These are phyloP conservation scores for Calcarius lapponicus DNA, from an alignment of 2,797 vertebrate genomes.

Conservation along the genomic window DNA sequence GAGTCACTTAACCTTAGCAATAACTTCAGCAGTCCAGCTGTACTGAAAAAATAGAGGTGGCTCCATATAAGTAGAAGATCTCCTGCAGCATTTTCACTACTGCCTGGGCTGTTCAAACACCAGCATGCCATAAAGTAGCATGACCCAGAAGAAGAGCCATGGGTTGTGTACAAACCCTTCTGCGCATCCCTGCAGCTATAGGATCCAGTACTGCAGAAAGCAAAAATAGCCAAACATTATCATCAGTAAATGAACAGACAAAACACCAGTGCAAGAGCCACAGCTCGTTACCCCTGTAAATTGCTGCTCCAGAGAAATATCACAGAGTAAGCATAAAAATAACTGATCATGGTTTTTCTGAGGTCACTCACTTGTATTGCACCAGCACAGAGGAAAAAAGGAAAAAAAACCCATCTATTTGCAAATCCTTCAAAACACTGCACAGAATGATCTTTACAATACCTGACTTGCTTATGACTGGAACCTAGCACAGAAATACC, in stretches of 20 bases:
- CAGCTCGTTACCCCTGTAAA: neutral
- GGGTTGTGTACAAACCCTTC: neutral
- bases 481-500: neutral
- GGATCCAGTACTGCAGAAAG: neutral
- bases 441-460: neutral
- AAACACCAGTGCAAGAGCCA: neutral
- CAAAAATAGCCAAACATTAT: neutral
- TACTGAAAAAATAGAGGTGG: neutral
- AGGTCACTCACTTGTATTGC: neutral
- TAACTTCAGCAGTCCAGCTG: neutral
- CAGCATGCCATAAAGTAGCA: neutral
- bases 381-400: neutral
- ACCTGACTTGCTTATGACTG: neutral
- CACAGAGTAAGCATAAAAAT: slow-evolving; percentile 1
- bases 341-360: neutral
- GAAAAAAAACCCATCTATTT: neutral
- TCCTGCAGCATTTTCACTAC: neutral
- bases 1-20: neutral
- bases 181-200: neutral
- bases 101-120: neutral
- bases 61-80: neutral
- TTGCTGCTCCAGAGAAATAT: neutral
- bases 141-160: neutral
- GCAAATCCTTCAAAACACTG: neutral
- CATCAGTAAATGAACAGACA: neutral